Conservation (phyloP, 2,888 invertebrate genomes). For the Mallateleia sp. region DNA sequence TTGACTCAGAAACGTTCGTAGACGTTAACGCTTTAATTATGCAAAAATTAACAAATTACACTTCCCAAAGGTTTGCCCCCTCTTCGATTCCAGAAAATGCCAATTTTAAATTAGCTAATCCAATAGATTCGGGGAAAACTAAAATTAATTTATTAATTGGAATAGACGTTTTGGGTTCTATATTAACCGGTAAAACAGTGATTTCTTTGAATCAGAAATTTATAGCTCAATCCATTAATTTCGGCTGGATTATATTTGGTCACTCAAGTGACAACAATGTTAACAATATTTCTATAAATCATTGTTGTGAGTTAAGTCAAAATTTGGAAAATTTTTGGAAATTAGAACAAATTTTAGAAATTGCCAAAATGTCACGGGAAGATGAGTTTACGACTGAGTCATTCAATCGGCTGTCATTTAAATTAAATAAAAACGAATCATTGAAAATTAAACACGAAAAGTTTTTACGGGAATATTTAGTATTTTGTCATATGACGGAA, state of each 20-base stretch:
- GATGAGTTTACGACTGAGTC: not conserved
- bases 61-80: not conserved
- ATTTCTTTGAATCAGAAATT: not conserved
- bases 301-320: too few relatives aligned
- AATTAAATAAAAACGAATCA: too few relatives aligned
- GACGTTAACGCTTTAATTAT: not conserved
- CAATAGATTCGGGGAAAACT: too few relatives aligned
- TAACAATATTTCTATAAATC: too few relatives aligned
- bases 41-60: not conserved
- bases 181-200: not conserved
- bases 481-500: not conserved
- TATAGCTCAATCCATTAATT: slow-evolving; percentile 1
- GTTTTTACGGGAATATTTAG: not conserved
- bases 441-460: not conserved
- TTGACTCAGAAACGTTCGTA: not conserved
- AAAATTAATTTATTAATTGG: not conserved
- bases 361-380: not conserved
- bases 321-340: not conserved
- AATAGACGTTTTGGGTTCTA: not conserved
- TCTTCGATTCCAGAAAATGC: not conserved
- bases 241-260: slow-evolving; percentile 10
- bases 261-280: too few relatives aligned
- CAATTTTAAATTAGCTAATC: not conserved
- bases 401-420: not conserved
- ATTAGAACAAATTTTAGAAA: not conserved